Evolutionary conservation across 2,113 vertebrate genomes (phyloP).

Genomic region (Verasper variegatus): DNA sequence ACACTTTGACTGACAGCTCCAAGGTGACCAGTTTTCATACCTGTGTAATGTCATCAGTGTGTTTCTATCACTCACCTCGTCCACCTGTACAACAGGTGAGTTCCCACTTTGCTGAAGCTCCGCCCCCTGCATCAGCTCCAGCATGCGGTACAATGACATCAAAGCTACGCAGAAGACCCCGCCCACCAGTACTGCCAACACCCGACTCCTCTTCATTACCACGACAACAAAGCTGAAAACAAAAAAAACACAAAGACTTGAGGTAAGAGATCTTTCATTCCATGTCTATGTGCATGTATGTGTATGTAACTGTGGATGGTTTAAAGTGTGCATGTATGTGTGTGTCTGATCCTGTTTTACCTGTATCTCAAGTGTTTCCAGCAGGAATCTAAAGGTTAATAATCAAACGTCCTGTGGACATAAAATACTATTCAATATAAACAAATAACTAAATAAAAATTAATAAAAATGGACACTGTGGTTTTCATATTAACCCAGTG

Average conservation of each 20-base stretch:
- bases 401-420: not conserved
- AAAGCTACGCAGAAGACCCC: conserved; percentile 56
- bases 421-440: not conserved
- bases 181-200: conserved; percentile 39
- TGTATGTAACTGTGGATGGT: too few species aligned
- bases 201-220: conserved; percentile 57
- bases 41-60: not conserved
- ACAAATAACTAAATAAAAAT: too few species aligned
- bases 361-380: too few species aligned
- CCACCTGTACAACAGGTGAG: conserved; percentile 15
- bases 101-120: not conserved
- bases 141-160: conserved; percentile 61
- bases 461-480: too few species aligned
- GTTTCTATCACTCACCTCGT: not conserved
- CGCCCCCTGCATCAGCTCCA: conserved; percentile 60
- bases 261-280: too few species aligned
- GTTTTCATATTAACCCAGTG: not conserved
- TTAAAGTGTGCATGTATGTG: too few species aligned
- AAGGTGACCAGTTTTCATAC: not conserved
- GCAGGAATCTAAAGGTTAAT: not conserved
- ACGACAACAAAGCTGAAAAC: not conserved
- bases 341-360: too few species aligned
- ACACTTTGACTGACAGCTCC: not conserved
- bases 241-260: not conserved
- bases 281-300: too few species aligned